phyloP scores from a whole-genome alignment of 2,888 invertebrate species.

The Leptinotarsa peninsularis region DNA sequence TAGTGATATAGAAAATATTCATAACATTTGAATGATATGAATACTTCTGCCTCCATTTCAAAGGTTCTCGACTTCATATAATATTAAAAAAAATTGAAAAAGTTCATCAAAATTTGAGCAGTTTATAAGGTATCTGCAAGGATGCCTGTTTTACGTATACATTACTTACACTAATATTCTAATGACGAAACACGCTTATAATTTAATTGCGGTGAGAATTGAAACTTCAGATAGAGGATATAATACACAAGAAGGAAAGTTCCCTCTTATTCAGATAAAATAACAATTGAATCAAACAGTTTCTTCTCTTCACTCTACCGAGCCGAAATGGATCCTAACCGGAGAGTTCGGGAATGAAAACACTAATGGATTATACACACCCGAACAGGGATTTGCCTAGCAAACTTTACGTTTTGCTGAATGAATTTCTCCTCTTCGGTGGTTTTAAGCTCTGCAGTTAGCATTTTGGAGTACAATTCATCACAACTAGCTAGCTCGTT shows the following conservation, averaged over 20 bases:
- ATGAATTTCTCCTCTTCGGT: constrained; percentile 57
- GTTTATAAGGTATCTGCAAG: too few species aligned
- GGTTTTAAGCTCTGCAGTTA: constrained; percentile 62
- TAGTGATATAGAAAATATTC: too few species aligned
- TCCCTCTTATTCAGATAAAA: background rate
- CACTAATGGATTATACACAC: constrained; percentile 1
- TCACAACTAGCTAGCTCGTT: constrained; percentile 65
- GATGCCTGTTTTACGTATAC: too few species aligned
- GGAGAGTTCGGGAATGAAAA: background rate
- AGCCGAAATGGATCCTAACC: background rate
- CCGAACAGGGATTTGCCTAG: constrained; percentile 3
- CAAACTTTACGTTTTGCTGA: constrained; percentile 8
- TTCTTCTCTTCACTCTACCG: background rate
- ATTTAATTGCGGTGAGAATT: too few species aligned
- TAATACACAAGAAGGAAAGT: background rate
- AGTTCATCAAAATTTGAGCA: too few species aligned
- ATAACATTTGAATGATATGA: too few species aligned
- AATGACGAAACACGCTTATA: too few species aligned
- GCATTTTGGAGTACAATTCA: constrained; percentile 67
- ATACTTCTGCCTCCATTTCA: too few species aligned
- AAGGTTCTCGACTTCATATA: too few species aligned
- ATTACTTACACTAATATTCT: too few species aligned
- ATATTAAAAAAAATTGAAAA: too few species aligned
- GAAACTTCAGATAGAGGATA: too few species aligned
- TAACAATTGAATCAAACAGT: background rate